Evolutionary conservation across 2,888 invertebrate genomes (phyloP).

Genomic region (Magallana nippona): DNA sequence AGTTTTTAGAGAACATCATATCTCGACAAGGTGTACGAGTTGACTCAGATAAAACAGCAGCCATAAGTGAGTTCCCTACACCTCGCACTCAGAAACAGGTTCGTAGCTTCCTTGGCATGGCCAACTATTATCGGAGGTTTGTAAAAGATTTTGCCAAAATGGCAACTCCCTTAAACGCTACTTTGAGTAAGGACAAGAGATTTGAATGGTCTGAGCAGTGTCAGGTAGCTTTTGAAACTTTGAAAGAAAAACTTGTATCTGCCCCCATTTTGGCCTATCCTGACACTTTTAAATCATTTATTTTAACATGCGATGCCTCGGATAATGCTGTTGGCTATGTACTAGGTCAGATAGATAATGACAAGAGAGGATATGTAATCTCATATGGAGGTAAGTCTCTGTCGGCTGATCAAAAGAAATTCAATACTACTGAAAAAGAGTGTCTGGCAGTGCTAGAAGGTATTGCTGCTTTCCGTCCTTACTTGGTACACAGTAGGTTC

Average conservation of each 20-base stretch:
- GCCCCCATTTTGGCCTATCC: too few relatives aligned
- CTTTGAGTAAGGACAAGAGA: too few relatives aligned
- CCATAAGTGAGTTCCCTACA: slow-evolving; percentile 32
- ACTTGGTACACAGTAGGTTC: slow-evolving; percentile 35
- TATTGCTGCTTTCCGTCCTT: slow-evolving; percentile 29
- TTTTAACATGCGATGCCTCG: too few relatives aligned
- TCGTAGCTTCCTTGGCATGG: slow-evolving; percentile 49
- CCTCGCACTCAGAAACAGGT: slow-evolving; percentile 50
- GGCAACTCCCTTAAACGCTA: slow-evolving; percentile 42
- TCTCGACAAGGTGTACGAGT: too few relatives aligned
- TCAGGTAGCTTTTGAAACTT: too few relatives aligned
- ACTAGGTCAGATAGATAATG: slow-evolving; percentile 48
- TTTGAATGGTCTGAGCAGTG: too few relatives aligned
- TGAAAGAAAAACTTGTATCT: too few relatives aligned
- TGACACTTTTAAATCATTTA: too few relatives aligned
- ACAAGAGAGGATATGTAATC: slow-evolving; percentile 53
- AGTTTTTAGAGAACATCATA: too few relatives aligned
- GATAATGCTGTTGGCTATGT: slow-evolving; percentile 49
- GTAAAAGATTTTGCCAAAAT: slow-evolving; percentile 46
- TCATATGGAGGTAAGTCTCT: slow-evolving; percentile 56
- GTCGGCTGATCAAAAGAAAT: slow-evolving; percentile 37
- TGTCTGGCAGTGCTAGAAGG: slow-evolving; percentile 45
- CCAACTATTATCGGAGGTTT: slow-evolving; percentile 52
- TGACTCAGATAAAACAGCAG: too few relatives aligned
- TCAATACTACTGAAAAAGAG: slow-evolving; percentile 40